These are phyloP conservation scores for Lophius americanus DNA, from an alignment of 2,797 vertebrate genomes.

Conservation along the genomic window DNA sequence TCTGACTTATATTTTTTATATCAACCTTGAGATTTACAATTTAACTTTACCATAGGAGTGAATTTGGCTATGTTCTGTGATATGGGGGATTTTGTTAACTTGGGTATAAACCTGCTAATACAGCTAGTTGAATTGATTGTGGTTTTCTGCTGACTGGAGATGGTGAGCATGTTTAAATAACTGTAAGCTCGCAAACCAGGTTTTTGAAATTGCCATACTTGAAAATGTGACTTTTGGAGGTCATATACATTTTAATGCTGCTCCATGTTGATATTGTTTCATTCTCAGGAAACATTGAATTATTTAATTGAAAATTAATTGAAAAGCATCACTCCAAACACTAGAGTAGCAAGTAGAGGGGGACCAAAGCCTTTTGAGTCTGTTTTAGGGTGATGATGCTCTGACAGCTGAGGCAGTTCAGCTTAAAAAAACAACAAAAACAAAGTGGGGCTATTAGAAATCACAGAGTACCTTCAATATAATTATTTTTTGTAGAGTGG, in stretches of 20 bases:
- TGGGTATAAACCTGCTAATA: no score
- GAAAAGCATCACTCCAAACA: constrained; percentile 1
- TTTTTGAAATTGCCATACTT: neutral
- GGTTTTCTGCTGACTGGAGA: neutral
- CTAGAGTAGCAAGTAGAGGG: constrained; percentile 10
- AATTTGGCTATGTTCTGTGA: no score
- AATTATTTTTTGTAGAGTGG: constrained; percentile 4
- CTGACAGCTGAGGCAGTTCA: constrained; percentile 2
- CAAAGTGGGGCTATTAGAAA: neutral
- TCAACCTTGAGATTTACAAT: no score
- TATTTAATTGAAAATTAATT: constrained; percentile 1
- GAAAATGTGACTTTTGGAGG: neutral
- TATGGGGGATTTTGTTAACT: no score
- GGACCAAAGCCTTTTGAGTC: constrained; percentile 8
- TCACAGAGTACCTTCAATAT: no score
- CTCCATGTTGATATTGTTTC: neutral
- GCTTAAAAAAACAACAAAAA: constrained; percentile 20
- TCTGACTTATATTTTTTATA: no score
- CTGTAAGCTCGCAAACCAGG: neutral
- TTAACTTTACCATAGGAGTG: no score
- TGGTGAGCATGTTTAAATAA: neutral
- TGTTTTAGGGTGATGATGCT: constrained; percentile 14
- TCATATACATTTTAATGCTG: no score
- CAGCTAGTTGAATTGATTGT: neutral
- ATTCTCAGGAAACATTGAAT: constrained; percentile 11